A percentile compares a stretch with the other conserved stretches of the same genome.
phyloP scores from a whole-genome alignment of 1,140 invertebrate species.

The Drosophila navojoa region DNA sequence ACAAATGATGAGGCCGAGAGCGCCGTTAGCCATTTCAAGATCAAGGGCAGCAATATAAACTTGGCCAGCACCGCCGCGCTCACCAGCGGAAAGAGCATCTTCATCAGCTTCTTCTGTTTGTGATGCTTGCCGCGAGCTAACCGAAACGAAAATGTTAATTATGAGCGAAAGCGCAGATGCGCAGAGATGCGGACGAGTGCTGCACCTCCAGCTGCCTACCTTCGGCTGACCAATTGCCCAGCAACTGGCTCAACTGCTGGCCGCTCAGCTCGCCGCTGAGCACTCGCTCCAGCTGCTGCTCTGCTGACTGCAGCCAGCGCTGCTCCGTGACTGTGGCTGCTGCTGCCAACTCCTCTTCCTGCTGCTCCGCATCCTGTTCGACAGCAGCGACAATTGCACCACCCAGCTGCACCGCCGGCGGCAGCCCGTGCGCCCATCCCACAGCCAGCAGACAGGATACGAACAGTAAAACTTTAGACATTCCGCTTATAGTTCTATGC shows the following conservation, averaged over 20 bases:
- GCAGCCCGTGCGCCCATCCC: conserved; percentile 34
- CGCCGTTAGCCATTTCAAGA: conserved; percentile 87
- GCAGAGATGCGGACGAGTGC: not conserved
- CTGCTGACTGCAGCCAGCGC: conserved; percentile 49
- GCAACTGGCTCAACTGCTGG: conserved; percentile 33
- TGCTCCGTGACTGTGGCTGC: conserved; percentile 19
- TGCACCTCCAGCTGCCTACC: conserved; percentile 27
- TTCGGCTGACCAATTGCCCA: conserved; percentile 54
- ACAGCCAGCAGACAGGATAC: conserved; percentile 29
- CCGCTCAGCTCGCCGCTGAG: conserved; percentile 44
- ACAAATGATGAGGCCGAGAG: conserved; percentile 86
- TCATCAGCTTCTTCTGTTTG: conserved; percentile 68
- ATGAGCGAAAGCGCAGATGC: not conserved
- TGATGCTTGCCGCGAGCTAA: conserved; percentile 67
- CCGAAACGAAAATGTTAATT: conserved; percentile 6
- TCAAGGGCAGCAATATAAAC: conserved; percentile 86
- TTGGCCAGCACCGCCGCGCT: conserved; percentile 87
- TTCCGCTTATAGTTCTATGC: conserved; percentile 53
- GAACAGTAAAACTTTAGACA: conserved; percentile 20
- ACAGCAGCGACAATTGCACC: conserved; percentile 70
- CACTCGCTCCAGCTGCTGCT: conserved; percentile 49
- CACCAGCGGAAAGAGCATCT: conserved; percentile 85
- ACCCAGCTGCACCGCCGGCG: conserved; percentile 59
- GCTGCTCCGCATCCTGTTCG: conserved; percentile 57
- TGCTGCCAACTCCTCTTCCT: conserved; percentile 34